A percentile compares a stretch with the other conserved stretches of the same genome.
phyloP scores from a whole-genome alignment of 2,888 invertebrate genomes.

The Caenorhabditis japonica region DNA sequence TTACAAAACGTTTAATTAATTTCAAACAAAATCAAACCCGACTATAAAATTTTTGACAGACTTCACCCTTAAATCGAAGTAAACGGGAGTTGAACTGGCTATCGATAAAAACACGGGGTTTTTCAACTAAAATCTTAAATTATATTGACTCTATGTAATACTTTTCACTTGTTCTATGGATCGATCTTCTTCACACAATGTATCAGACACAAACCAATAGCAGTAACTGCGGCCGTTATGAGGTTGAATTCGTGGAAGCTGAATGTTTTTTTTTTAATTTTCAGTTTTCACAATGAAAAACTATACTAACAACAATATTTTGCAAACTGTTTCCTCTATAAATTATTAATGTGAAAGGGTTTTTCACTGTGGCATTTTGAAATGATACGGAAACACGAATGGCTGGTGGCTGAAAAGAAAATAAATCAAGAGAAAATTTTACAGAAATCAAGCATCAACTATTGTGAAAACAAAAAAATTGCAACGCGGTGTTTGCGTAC shows the following conservation, averaged over 20 bases:
- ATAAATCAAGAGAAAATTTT: not conserved
- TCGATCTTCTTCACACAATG: slow-evolving; percentile 11
- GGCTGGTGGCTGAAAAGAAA: not conserved
- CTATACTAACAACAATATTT: slow-evolving; percentile 1
- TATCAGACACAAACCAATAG: slow-evolving; percentile 24
- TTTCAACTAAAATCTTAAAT: slow-evolving; percentile 1
- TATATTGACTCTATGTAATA: not conserved
- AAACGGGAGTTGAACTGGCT: not conserved
- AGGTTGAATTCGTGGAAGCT: slow-evolving; percentile 10
- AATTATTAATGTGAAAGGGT: slow-evolving; percentile 5
- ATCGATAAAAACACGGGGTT: slow-evolving; percentile 14
- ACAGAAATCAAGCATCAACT: too few relatives aligned
- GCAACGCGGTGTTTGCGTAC: too few relatives aligned
- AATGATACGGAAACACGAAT: not conserved
- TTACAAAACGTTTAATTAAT: too few relatives aligned
- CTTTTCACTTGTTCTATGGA: not conserved
- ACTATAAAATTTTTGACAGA: slow-evolving; percentile 5
- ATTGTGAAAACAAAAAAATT: too few relatives aligned
- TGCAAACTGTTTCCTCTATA: slow-evolving; percentile 7
- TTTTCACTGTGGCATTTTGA: not conserved
- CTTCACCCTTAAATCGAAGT: slow-evolving; percentile 8
- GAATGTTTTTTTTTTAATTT: not conserved
- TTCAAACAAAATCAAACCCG: too few relatives aligned
- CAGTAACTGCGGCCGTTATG: slow-evolving; percentile 1
- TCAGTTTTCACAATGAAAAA: not conserved